These are phyloP conservation scores for Grus americana DNA, from an alignment of 2,113 vertebrate species.

Conservation along the genomic window DNA sequence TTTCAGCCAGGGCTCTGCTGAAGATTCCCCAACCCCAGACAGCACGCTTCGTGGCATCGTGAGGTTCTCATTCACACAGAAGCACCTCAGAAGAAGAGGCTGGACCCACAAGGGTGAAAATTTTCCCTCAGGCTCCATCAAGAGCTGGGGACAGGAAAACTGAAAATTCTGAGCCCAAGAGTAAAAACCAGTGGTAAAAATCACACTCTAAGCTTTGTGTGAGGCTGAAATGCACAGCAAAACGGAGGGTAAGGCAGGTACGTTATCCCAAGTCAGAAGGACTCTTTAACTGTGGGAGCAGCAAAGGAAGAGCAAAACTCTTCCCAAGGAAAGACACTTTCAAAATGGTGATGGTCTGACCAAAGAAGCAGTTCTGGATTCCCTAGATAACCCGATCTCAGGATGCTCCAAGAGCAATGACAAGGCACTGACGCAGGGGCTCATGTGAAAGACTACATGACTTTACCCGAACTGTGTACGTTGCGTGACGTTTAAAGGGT, in stretches of 20 bases:
- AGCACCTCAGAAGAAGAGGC: neutral
- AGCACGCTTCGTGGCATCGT: rapidly evolving
- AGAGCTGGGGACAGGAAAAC: neutral
- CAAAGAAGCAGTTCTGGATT: neutral
- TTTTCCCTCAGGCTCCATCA: neutral
- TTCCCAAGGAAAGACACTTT: neutral
- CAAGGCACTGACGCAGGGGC: neutral
- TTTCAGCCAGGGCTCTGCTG: neutral
- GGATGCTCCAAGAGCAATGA: neutral
- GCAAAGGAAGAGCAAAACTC: neutral
- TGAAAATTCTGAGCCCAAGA: neutral
- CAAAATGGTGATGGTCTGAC: neutral
- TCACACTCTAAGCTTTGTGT: neutral
- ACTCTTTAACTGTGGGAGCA: neutral
- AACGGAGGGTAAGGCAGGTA: neutral
- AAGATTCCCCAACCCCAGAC: neutral
- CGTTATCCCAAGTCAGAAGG: neutral
- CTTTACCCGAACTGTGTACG: neutral
- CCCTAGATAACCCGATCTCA: neutral
- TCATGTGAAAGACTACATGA: neutral
- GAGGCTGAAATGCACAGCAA: neutral
- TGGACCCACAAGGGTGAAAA: neutral
- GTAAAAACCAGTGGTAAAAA: neutral
- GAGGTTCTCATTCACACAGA: rapidly evolving
- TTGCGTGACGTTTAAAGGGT: neutral